Conservation (phyloP, 2,797 vertebrate species). For the Falco naumanni region DNA sequence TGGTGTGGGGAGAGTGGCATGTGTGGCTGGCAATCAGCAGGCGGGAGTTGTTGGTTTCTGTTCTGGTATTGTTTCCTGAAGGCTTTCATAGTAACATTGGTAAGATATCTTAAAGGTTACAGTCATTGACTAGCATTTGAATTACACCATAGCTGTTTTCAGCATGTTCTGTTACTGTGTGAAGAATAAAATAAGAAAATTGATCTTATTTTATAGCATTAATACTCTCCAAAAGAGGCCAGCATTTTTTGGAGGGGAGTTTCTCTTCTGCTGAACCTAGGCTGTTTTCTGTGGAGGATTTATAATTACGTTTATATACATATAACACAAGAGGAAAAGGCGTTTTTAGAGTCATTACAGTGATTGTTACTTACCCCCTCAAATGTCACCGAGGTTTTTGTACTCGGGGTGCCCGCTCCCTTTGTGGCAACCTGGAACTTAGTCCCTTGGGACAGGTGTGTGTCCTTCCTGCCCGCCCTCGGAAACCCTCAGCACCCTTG, state of each 20-base stretch:
- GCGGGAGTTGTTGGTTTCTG: background rate
- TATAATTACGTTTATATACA: background rate
- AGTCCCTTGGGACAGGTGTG: background rate
- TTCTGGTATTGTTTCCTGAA: background rate
- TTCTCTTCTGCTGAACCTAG: background rate
- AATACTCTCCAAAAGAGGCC: background rate
- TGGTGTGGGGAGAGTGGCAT: background rate
- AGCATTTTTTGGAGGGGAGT: background rate
- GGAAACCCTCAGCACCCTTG: background rate
- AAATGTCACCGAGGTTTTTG: constrained; percentile 23
- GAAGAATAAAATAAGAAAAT: background rate
- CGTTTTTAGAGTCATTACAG: background rate
- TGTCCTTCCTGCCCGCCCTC: background rate
- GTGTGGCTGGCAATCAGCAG: background rate
- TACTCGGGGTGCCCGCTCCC: background rate
- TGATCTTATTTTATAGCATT: background rate
- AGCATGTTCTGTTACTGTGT: background rate
- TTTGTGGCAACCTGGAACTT: background rate
- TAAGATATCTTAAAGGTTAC: background rate
- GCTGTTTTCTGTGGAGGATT: background rate
- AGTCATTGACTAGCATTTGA: background rate
- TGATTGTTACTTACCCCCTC: background rate
- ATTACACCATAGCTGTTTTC: background rate
- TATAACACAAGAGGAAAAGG: background rate
- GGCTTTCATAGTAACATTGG: background rate